phyloP scores from a whole-genome alignment of 2,797 vertebrate genomes.

The Mycteria americana region DNA sequence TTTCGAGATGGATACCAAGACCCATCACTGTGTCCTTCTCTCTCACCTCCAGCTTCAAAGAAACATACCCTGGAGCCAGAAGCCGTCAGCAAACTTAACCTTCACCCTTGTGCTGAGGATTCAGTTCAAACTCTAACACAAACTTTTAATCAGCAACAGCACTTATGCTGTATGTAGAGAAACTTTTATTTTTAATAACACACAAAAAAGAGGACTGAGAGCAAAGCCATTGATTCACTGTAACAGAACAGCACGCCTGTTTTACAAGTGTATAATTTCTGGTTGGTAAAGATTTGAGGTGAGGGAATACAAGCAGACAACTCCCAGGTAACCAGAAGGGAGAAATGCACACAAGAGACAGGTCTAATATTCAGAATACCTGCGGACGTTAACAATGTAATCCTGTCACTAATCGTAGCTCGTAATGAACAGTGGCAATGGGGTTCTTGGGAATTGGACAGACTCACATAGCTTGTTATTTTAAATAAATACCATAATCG shows the following conservation, averaged over 20 bases:
- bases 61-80: not conserved
- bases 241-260: not conserved
- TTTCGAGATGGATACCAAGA: not conserved
- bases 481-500: slow-evolving; percentile 53
- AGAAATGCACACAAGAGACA: not conserved
- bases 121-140: not conserved
- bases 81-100: not conserved
- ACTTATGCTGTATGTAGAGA: not conserved
- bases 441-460: slow-evolving; percentile 17
- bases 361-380: slow-evolving; percentile 31
- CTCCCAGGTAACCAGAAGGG: slow-evolving; percentile 41
- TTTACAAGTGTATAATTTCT: slow-evolving; percentile 27
- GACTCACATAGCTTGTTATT: slow-evolving; percentile 39
- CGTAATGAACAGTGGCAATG: not conserved
- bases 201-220: not conserved
- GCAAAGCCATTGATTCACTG: not conserved
- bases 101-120: not conserved
- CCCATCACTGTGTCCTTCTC: not conserved
- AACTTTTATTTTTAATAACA: not conserved
- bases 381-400: slow-evolving; percentile 2
- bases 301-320: slow-evolving; percentile 35
- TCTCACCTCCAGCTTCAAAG: not conserved
- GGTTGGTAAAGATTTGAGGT: slow-evolving; percentile 4
- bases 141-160: not conserved
- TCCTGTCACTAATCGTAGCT: slow-evolving; percentile 13